Conservation (phyloP, 2,113 vertebrate species). For the Mirza zaza region DNA sequence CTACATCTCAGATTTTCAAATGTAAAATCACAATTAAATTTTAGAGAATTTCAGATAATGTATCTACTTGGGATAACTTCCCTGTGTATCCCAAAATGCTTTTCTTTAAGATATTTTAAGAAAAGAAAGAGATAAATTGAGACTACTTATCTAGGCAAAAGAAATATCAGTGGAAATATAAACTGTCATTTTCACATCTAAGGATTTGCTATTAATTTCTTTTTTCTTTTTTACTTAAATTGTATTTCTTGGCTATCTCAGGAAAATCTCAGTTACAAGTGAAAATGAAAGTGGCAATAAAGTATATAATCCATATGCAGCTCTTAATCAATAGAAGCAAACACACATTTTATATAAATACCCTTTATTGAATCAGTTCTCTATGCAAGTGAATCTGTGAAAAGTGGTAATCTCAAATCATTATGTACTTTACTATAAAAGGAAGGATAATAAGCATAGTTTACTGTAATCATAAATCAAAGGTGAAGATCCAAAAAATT, state of each 20-base stretch:
- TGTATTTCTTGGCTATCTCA: not conserved
- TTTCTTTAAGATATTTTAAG: not conserved
- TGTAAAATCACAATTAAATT: not conserved
- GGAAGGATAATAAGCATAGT: not conserved
- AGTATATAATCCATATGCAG: not conserved
- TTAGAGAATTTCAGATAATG: not conserved
- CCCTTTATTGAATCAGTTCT: not conserved
- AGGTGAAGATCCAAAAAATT: not conserved
- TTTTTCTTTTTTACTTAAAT: not conserved
- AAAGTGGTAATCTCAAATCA: not conserved
- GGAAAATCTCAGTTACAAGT: not conserved
- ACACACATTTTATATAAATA: not conserved
- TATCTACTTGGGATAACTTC: not conserved
- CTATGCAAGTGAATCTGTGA: not conserved
- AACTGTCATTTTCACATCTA: not conserved
- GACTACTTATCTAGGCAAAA: not conserved
- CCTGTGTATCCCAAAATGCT: not conserved
- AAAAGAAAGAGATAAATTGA: not conserved
- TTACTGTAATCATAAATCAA: not conserved
- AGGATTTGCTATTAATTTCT: not conserved
- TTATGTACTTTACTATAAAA: not conserved
- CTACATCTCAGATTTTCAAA: not conserved
- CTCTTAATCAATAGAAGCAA: constrained; percentile 6
- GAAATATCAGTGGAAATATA: not conserved
- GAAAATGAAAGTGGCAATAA: not conserved